phyloP scores from a whole-genome alignment of 2,797 vertebrate genomes.

The Limnodromus scolopaceus region DNA sequence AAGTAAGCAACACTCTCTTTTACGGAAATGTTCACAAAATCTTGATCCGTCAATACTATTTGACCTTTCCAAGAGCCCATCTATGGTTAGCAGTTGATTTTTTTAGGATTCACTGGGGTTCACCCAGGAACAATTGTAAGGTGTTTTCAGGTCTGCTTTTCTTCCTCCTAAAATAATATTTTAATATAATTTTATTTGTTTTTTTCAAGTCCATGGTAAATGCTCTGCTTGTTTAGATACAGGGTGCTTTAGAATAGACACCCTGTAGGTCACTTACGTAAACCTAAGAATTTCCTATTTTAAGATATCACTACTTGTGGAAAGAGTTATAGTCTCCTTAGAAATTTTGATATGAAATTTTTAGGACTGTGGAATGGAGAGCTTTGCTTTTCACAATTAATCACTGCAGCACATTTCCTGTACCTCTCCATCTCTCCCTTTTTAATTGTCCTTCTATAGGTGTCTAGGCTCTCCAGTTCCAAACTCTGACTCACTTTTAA shows the following conservation, averaged over 20 bases:
- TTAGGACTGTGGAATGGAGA: neutral
- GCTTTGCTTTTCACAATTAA: neutral
- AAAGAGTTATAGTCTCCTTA: neutral
- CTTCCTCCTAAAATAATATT: neutral
- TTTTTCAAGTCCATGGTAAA: neutral
- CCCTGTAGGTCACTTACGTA: neutral
- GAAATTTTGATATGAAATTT: neutral
- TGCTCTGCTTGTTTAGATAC: neutral
- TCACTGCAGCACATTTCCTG: neutral
- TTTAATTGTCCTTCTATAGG: neutral
- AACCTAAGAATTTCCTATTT: neutral
- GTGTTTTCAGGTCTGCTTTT: neutral
- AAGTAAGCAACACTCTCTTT: accelerated
- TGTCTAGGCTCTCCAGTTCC: neutral
- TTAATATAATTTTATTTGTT: neutral
- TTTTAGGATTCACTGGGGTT: neutral
- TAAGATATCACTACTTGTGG: neutral
- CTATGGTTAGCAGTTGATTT: neutral
- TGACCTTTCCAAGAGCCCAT: neutral
- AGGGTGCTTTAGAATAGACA: neutral
- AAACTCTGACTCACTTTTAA: neutral
- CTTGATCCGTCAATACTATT: neutral
- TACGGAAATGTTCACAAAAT: neutral
- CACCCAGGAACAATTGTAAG: accelerated
- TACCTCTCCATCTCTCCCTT: neutral